Conservation (phyloP, 2,888 invertebrate genomes). For the Choreutis nemorana region DNA sequence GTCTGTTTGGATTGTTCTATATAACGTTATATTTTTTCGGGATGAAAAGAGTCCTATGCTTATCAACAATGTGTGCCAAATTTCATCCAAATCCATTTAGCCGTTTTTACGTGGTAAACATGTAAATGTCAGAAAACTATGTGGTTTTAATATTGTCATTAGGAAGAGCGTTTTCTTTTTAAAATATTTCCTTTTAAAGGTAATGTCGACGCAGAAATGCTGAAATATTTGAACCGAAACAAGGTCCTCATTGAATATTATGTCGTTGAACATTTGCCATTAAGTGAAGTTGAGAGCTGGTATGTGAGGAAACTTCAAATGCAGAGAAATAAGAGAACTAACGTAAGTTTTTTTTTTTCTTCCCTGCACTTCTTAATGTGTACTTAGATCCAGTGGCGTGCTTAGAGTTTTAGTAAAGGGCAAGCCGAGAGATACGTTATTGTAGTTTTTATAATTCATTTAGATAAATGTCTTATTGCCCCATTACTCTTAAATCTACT, state of each 20-base stretch:
- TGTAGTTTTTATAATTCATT: too few species aligned
- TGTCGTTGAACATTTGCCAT: constrained; percentile 68
- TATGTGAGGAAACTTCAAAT: constrained; percentile 56
- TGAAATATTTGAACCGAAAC: constrained; percentile 65
- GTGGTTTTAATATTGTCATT: too few species aligned
- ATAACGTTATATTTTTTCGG: too few species aligned
- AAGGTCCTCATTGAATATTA: constrained; percentile 72
- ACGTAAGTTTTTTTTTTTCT: constrained; percentile 18
- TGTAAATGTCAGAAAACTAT: too few species aligned
- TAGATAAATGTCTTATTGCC: too few species aligned
- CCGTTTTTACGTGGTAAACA: constrained; percentile 16
- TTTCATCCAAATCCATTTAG: constrained; percentile 5
- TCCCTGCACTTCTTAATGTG: too few species aligned
- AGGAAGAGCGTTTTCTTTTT: too few species aligned
- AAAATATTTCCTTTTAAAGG: constrained; percentile 14
- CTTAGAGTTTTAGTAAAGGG: too few species aligned
- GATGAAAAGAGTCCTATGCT: constrained; percentile 6
- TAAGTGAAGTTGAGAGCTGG: constrained; percentile 73
- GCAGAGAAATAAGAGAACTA: constrained; percentile 7
- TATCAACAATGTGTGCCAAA: constrained; percentile 2
- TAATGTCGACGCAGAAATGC: constrained; percentile 36
- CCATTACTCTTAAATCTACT: too few species aligned
- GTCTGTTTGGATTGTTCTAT: too few species aligned
- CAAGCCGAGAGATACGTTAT: too few species aligned
- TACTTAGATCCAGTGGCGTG: too few species aligned